These are phyloP conservation scores for Enteromius paludinosus DNA, from an alignment of 2,797 vertebrate genomes.

Conservation along the genomic window DNA sequence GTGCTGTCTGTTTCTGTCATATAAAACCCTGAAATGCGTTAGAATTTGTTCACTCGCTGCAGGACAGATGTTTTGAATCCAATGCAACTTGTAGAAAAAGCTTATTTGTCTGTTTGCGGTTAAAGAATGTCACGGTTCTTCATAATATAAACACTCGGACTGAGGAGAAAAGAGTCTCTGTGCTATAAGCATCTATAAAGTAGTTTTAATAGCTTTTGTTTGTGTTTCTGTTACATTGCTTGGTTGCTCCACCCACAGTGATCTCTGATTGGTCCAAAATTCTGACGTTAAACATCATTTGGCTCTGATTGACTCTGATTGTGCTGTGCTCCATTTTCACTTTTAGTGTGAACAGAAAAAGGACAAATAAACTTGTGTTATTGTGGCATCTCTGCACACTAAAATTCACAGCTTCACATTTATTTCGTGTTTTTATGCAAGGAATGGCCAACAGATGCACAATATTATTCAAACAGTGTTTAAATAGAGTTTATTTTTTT, in stretches of 20 bases:
- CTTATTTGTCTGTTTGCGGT: background rate
- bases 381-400: background rate
- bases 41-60: background rate
- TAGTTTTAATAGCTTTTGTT: no score
- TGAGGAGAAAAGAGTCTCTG: background rate
- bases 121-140: background rate
- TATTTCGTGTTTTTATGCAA: background rate
- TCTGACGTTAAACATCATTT: background rate
- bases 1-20: background rate
- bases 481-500: background rate
- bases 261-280: background rate
- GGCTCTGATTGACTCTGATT: background rate
- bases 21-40: background rate
- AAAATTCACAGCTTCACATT: background rate
- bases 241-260: background rate
- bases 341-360: no score
- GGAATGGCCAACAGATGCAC: background rate
- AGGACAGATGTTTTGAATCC: background rate
- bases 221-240: background rate
- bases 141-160: background rate
- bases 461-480: no score
- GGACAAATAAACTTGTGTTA: background rate
- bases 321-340: no score
- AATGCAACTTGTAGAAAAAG: background rate
- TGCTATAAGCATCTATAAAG: background rate